Percentiles rank a stretch among this genome's conserved stretches.
Evolutionary conservation across 2,113 vertebrate species (phyloP).

Genomic region (Ibidorhyncha struthersii): DNA sequence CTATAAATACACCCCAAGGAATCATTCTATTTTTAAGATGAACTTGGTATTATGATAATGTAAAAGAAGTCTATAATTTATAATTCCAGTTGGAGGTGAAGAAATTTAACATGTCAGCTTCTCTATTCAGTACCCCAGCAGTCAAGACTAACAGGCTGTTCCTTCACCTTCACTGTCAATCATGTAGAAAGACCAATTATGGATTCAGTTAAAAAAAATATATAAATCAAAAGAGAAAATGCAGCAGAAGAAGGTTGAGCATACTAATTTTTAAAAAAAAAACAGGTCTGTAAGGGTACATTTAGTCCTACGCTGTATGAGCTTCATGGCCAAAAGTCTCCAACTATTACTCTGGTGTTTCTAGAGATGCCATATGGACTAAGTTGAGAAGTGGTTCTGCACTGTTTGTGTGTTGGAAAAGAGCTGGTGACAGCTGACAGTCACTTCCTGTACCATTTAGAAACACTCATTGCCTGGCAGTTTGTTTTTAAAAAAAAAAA

Average conservation of each 20-base stretch:
- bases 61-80: conserved; percentile 54
- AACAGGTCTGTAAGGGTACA: not conserved
- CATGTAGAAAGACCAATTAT: conserved; percentile 28
- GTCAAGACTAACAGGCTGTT: conserved; percentile 36
- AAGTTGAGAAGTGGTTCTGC: not conserved
- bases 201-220: not conserved
- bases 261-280: not conserved
- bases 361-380: not conserved
- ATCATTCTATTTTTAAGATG: conserved; percentile 46
- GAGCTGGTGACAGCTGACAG: not conserved
- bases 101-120: conserved; percentile 51
- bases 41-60: conserved; percentile 38
- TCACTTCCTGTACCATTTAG: not conserved
- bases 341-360: conserved; percentile 7
- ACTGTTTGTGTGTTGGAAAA: not conserved
- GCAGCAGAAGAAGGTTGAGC: not conserved
- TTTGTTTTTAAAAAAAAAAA: not conserved
- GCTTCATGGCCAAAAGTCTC: not conserved
- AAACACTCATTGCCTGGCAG: not conserved
- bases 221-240: not conserved
- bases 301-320: not conserved
- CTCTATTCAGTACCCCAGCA: conserved; percentile 51
- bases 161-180: conserved; percentile 50
- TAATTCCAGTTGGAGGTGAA: conserved; percentile 45
- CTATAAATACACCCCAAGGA: conserved; percentile 38